A percentile compares a stretch with the other conserved stretches of the same genome.
phyloP scores from a whole-genome alignment of 1,140 invertebrate genomes.

The Megalopta genalis region DNA sequence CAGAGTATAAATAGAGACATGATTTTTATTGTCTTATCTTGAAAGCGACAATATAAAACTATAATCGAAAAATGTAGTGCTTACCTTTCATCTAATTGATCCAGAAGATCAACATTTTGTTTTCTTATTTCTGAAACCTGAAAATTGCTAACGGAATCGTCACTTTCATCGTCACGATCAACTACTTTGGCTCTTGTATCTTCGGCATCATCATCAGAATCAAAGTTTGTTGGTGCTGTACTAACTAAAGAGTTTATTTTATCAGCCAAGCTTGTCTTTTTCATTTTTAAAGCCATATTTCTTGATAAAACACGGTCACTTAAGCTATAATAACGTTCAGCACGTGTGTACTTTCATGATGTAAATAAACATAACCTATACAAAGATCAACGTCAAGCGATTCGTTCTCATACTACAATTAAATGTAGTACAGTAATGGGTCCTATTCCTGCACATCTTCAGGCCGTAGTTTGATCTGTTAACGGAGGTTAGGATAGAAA shows the following conservation, averaged over 20 bases:
- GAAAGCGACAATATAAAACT: background rate
- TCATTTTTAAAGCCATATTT: constrained; percentile 68
- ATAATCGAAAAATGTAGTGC: constrained; percentile 15
- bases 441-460: no score
- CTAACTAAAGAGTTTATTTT: constrained; percentile 82
- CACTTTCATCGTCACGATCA: constrained; percentile 66
- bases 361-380: constrained; percentile 42
- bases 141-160: constrained; percentile 57
- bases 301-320: background rate
- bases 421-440: no score
- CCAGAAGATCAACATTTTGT: constrained; percentile 84
- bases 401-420: no score
- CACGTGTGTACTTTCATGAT: constrained; percentile 22
- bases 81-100: constrained; percentile 83
- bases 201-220: constrained; percentile 80
- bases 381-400: no score
- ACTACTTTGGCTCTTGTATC: constrained; percentile 77
- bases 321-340: background rate
- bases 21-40: no score
- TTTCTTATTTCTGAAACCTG: constrained; percentile 83
- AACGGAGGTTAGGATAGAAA: no score
- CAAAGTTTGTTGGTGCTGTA: constrained; percentile 79
- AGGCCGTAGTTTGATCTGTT: no score
- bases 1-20: no score
- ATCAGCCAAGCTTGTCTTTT: constrained; percentile 79